Conservation (phyloP, 2,888 invertebrate species). For the Diarsia dahlii region DNA sequence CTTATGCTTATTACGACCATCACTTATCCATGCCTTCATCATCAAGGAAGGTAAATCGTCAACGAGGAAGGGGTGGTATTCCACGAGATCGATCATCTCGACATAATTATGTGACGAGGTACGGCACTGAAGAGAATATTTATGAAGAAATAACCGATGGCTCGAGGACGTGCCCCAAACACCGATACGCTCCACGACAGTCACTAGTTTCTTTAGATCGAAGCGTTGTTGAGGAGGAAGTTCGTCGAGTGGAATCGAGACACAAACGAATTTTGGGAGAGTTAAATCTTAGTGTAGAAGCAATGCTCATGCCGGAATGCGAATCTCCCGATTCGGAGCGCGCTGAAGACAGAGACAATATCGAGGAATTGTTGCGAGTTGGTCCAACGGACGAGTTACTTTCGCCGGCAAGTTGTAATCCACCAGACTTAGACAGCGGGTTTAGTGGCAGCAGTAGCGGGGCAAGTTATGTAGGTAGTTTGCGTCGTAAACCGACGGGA, state of each 20-base stretch:
- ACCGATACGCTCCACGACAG: slow-evolving; percentile 88
- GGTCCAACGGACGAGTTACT: slow-evolving; percentile 94
- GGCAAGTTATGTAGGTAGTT: slow-evolving; percentile 94
- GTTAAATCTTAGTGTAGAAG: slow-evolving; percentile 96
- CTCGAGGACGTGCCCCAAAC: slow-evolving; percentile 88
- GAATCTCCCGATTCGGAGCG: slow-evolving; percentile 92
- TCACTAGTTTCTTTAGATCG: slow-evolving; percentile 93
- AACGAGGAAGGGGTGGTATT: slow-evolving; percentile 85
- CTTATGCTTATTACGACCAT: slow-evolving; percentile 95
- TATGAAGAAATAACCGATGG: slow-evolving; percentile 95
- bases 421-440: slow-evolving; percentile 94
- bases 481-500: slow-evolving; percentile 90
- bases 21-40: slow-evolving; percentile 92
- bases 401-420: slow-evolving; percentile 92
- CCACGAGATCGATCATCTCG: slow-evolving; percentile 87
- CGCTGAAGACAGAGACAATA: slow-evolving; percentile 91
- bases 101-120: slow-evolving; percentile 94
- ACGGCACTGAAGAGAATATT: slow-evolving; percentile 96
- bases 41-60: slow-evolving; percentile 86
- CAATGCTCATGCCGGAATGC: slow-evolving; percentile 96
- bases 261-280: slow-evolving; percentile 96
- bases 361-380: slow-evolving; percentile 92
- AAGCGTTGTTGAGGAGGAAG: slow-evolving; percentile 95
- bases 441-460: slow-evolving; percentile 96
- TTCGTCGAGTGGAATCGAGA: slow-evolving; percentile 95